phyloP scores from a whole-genome alignment of 2,797 vertebrate genomes.

The Sphenodon punctatus region DNA sequence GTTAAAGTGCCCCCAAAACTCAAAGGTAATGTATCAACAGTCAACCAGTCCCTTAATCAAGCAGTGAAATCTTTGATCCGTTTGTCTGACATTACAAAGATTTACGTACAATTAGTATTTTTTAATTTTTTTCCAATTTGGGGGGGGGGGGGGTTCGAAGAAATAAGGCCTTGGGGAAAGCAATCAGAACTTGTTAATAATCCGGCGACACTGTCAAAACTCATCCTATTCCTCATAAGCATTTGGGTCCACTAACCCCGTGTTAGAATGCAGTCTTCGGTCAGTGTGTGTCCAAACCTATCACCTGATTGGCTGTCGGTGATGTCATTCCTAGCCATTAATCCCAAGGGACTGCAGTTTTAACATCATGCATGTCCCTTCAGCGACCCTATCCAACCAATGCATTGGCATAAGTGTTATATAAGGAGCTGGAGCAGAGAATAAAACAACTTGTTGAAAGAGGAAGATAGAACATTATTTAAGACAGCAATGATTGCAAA shows the following conservation, averaged over 20 bases:
- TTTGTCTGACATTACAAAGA: no score
- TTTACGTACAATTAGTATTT: no score
- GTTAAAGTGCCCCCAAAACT: neutral
- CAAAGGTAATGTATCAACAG: neutral
- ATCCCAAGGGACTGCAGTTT: conserved; percentile 65
- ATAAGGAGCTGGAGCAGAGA: conserved; percentile 32
- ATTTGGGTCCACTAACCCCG: neutral
- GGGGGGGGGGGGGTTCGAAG: neutral
- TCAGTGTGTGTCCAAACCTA: conserved; percentile 48
- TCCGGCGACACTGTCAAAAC: neutral
- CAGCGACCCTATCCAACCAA: conserved; percentile 39
- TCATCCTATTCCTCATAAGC: neutral
- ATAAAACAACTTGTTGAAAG: conserved; percentile 62
- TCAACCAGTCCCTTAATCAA: neutral
- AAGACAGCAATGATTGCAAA: neutral
- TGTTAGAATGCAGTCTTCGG: conserved; percentile 47
- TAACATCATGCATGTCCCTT: conserved; percentile 37
- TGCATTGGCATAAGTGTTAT: neutral
- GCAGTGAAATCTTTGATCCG: neutral
- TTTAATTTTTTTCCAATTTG: neutral
- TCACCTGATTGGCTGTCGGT: conserved; percentile 67
- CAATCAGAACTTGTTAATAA: accelerated
- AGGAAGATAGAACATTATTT: conserved; percentile 6
- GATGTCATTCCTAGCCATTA: conserved; percentile 69
- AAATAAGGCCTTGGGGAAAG: neutral